Evolutionary conservation across 1,140 invertebrate genomes (phyloP).

Genomic region (Chelonus insularis): DNA sequence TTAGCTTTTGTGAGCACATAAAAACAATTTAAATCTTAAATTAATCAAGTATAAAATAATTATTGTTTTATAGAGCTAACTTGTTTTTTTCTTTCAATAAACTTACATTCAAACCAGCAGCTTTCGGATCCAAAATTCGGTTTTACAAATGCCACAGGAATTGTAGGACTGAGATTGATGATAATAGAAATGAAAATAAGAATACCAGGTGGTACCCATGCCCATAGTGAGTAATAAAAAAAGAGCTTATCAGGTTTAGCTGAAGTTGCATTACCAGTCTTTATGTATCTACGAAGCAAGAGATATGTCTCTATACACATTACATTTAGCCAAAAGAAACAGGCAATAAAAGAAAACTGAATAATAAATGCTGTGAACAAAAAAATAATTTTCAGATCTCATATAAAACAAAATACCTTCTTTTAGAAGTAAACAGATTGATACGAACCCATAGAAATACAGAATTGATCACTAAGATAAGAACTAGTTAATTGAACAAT

Average conservation of each 20-base stretch:
- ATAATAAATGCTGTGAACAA: slow-evolving; percentile 62
- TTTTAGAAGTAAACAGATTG: slow-evolving; percentile 9
- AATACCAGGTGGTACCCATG: slow-evolving; percentile 59
- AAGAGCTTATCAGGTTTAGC: slow-evolving; percentile 56
- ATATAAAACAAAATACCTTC: too few species aligned
- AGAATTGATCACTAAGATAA: slow-evolving; percentile 43
- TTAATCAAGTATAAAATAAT: too few species aligned
- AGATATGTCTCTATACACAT: slow-evolving; percentile 74
- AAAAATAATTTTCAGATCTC: slow-evolving; percentile 10
- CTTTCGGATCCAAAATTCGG: slow-evolving; percentile 54
- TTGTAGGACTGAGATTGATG: slow-evolving; percentile 54
- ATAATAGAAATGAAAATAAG: slow-evolving; percentile 55
- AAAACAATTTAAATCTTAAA: too few species aligned
- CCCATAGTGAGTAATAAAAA: slow-evolving; percentile 65
- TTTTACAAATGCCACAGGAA: slow-evolving; percentile 57
- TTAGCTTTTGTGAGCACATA: too few species aligned
- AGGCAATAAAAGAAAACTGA: slow-evolving; percentile 76
- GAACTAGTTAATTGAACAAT: slow-evolving; percentile 51
- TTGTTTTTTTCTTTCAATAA: not conserved
- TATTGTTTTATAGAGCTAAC: not conserved
- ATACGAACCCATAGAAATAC: slow-evolving; percentile 52
- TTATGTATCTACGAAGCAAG: slow-evolving; percentile 45
- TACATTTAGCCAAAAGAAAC: slow-evolving; percentile 80
- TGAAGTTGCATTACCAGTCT: slow-evolving; percentile 12
- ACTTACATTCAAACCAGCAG: slow-evolving; percentile 63